Evolutionary conservation across 2,113 vertebrate genomes (phyloP), one percentile per base, ranked within the genome.

Genomic region (Brienomyrus brachyistius): DNA sequence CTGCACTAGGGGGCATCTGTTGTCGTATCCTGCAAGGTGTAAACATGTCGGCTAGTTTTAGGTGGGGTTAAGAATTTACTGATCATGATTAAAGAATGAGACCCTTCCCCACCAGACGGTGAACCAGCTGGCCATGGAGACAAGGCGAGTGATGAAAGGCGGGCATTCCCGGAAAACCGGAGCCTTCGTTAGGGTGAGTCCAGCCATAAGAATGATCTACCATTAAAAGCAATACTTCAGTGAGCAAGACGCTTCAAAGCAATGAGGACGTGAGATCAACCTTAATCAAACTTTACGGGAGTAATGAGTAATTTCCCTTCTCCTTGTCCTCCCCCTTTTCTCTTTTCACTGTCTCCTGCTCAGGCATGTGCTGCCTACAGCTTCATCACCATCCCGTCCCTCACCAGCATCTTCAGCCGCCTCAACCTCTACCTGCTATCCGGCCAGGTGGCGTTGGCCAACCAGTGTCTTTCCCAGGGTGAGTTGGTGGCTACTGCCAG

Each of bases 381-480:
- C 92, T 99, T 99, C 95, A 99, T 99, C 92, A 99, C 98, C 91
- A 98, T 99, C 91, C 98, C 98, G 3, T 99, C 98, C 21, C 95
- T 99, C 92, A 97, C 93, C 89, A 95, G 96, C 47, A 97, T 99
- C 95, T 99, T 99, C 93, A 96, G 95, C 0, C 96, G 98, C 0
- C 98, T 99, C 88, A 97, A 97, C 91, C 97, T 99, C 86, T 99
- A 99, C 86, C 94, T 99, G 89, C 95, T 97, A 35, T 99, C 98
- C 0, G 98, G 98, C 50, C 98, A 99, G 94, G 97, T 99, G 6
- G 98, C 98, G 23, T 91, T 99, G 94, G 97, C 97, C 93, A 99
- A 99, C 92, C 98, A 99, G 95, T 99, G 98, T 94, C 97, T 99
- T 89, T 99, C 98, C 51, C 98, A 99, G 95, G 98, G 98, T 99